Base-by-base conservation (phyloP, 2,888 invertebrate species). In the Ochropleura plecta region DNA sequence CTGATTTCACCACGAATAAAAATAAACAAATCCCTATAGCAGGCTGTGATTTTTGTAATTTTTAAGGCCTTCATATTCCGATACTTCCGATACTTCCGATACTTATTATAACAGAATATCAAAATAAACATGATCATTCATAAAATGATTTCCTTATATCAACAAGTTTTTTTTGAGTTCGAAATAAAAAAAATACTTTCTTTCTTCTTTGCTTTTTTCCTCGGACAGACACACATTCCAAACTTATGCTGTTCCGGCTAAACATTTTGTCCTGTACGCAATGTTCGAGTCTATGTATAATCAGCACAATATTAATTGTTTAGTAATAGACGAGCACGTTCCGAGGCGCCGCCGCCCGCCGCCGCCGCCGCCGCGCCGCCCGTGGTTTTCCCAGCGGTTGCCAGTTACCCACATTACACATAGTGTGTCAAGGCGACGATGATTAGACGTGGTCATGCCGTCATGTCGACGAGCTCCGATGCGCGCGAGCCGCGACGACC, bases 381-480 rank as follows among this genome's bases (percentile, higher is more conserved):
- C n/a, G n/a, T 42, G 68, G 57, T 59, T 53, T 70, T 66, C 55
- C 59, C 68, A 55, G 64, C 57, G 74, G n/a, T 20, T 64, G 70
- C 18, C 40, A 53, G 51, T 12, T 9, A 48, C 30, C 30, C 30
- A 30, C 30, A 30, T 30, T 30, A 30, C 30, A 30, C 53, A 44
- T 4, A 66, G 57, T 70, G 69, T 81, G 80, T 80, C 80, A 81
- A 81, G 80, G 80, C 63, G 65, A 72, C 62, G 80, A 75, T 70
- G 65, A 76, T 64, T 63, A 55, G 12, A 53, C 40, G 62, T 65
- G 65, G 20, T 60, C 49, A n/a, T 53, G 69, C 48, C 49, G 10
- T 46, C 55, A n/a, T 51, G 57, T 10, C 48, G 30, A 20, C 42
- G 48, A 9, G 63, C 57, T 30, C 30, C 30, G 30, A 30, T 30